Evolutionary conservation across 1,140 invertebrate genomes (phyloP), one percentile per base, ranked within the genome.

Genomic region (Trichonephila clavipes): DNA sequence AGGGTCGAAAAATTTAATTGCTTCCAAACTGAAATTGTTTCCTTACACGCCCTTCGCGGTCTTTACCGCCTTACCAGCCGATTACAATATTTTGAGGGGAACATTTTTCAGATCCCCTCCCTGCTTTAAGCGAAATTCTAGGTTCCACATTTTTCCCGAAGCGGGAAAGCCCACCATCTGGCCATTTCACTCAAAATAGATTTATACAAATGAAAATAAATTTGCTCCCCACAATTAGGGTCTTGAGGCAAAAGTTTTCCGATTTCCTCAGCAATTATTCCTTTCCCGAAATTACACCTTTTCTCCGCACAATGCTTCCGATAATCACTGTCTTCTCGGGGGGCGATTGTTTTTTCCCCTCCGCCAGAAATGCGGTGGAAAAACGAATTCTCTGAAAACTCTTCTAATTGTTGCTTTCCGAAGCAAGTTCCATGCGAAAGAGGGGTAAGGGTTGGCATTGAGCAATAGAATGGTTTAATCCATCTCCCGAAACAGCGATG

Each of bases 1-100:
- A 18, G 72, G 72, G 72, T 77, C 28, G 14, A 28, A 34, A 40
- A 77, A 77, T 77, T 77, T 77, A 77, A 77, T 77, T 77, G 72
- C 72, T 77, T 77, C 72, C 34, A 77, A 34, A 77, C 72, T 18
- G 28, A 77, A 77, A 77, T 77, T 34, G 28, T 77, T 77, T 77
- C 28, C 18, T 34, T 18, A 34, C 72, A 40, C 28, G 14, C 72
- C 24, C 28, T 64, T 6, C 4, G 18, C 4, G 62, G 34, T 34
- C 28, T 18, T 34, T 34, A 77, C 24, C 72, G n/a, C 66, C n/a
- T n/a, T 69, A 24, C 66, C n/a, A 69, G 66, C 24, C 66, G 24
- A 69, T 69, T 69, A 69, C 66, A 69, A 69, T 69, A 69, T 69
- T 69, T 69, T 24, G 66, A 69, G 66, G 14, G 66, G 66, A 69